These are phyloP conservation scores for Leptinotarsa lineolata DNA, from an alignment of 1,140 invertebrate species.

Conservation along the genomic window DNA sequence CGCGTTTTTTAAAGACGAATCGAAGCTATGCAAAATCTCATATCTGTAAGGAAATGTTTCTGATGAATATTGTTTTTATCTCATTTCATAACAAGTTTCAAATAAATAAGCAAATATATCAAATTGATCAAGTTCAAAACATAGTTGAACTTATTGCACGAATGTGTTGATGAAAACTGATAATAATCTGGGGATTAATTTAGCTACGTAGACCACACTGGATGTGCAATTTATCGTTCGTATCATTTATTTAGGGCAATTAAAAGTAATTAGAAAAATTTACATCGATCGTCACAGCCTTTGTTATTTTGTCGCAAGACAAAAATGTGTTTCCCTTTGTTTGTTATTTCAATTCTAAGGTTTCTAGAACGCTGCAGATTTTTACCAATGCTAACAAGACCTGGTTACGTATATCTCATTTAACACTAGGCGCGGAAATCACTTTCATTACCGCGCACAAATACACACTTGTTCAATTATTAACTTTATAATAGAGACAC, in stretches of 20 bases:
- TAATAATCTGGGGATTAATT: not conserved
- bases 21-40: too few species aligned
- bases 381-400: not conserved
- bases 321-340: not conserved
- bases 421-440: not conserved
- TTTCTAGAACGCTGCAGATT: not conserved
- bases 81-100: not conserved
- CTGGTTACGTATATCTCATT: not conserved
- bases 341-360: not conserved
- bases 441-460: not conserved
- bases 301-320: not conserved
- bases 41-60: too few species aligned
- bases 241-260: not conserved
- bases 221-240: not conserved
- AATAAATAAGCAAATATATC: constrained; percentile 1
- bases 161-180: not conserved
- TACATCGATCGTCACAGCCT: not conserved
- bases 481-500: not conserved
- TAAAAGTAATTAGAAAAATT: constrained; percentile 7
- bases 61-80: not conserved
- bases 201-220: not conserved
- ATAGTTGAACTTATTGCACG: not conserved
- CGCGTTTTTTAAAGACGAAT: too few species aligned
- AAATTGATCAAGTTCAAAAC: not conserved
- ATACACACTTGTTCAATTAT: too few species aligned